These are phyloP conservation scores for Antheraea mylitta DNA, from an alignment of 1,140 invertebrate species.

Conservation along the genomic window DNA sequence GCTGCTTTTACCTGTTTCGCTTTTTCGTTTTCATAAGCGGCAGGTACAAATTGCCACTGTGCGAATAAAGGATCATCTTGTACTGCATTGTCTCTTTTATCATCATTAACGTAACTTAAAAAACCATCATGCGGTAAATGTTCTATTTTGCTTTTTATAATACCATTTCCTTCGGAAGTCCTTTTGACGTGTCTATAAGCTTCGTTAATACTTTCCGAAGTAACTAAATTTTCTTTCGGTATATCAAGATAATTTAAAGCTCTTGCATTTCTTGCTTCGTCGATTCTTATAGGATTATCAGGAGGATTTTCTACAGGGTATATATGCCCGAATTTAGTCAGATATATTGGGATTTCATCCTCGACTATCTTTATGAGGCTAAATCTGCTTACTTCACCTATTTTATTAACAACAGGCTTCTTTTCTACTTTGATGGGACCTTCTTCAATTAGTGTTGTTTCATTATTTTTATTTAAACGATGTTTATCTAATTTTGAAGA, in stretches of 20 bases:
- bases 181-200: constrained; percentile 68
- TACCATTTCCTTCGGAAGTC: constrained; percentile 25
- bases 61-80: constrained; percentile 39
- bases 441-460: constrained; percentile 74
- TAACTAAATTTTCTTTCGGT: constrained; percentile 70
- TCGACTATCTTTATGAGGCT: constrained; percentile 83
- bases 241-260: constrained; percentile 64
- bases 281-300: constrained; percentile 72
- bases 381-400: constrained; percentile 83
- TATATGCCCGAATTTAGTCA: constrained; percentile 73
- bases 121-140: constrained; percentile 56
- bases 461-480: constrained; percentile 79
- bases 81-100: constrained; percentile 50
- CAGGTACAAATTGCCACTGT: constrained; percentile 71
- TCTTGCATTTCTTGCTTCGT: constrained; percentile 75
- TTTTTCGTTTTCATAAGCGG: constrained; percentile 69
- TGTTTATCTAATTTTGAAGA: constrained; percentile 81
- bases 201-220: constrained; percentile 76
- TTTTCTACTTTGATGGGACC: constrained; percentile 77
- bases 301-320: constrained; percentile 76
- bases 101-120: constrained; percentile 61
- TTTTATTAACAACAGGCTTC: constrained; percentile 80
- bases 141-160: constrained; percentile 39
- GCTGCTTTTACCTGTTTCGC: constrained; percentile 38
- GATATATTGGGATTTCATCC: constrained; percentile 77